Percentiles rank a stretch among this genome's conserved stretches.
These are phyloP conservation scores for Pungitius pungitius DNA, from an alignment of 2,113 vertebrate species.

Conservation along the genomic window DNA sequence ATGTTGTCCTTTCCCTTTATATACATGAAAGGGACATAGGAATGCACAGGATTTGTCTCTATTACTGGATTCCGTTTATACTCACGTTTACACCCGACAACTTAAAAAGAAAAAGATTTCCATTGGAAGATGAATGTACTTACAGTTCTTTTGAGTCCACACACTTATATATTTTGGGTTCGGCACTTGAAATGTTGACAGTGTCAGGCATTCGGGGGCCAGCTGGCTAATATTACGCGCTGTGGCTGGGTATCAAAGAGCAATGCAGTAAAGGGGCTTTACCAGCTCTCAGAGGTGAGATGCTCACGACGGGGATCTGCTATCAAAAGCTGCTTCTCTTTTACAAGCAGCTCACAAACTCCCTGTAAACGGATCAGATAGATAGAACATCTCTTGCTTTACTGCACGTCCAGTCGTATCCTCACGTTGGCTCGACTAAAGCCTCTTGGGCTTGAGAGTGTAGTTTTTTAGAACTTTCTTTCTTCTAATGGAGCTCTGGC, in stretches of 20 bases:
- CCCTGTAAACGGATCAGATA: conserved; percentile 68
- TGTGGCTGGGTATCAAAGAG: conserved; percentile 64
- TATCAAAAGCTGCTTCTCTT: conserved; percentile 71
- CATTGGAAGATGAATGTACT: neutral
- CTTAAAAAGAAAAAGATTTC: neutral
- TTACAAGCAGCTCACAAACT: conserved; percentile 69
- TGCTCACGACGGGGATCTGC: conserved; percentile 66
- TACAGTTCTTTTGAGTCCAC: neutral
- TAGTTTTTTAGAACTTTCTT: conserved; percentile 50
- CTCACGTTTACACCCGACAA: neutral
- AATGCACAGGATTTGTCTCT: neutral
- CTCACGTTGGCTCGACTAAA: conserved; percentile 40
- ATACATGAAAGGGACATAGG: neutral
- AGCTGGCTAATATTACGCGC: conserved; percentile 62
- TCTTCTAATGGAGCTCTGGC: conserved; percentile 12
- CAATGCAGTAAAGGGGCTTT: conserved; percentile 65
- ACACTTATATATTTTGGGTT: conserved; percentile 1
- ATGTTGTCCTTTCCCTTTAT: neutral
- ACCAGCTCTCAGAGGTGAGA: conserved; percentile 74
- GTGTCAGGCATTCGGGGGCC: conserved; percentile 36
- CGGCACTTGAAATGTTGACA: conserved; percentile 33
- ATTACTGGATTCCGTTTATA: neutral
- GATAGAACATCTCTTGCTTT: conserved; percentile 51
- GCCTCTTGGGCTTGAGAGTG: conserved; percentile 42
- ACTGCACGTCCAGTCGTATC: conserved; percentile 23